A percentile compares a stretch with the other conserved stretches of the same genome.
These are phyloP conservation scores for Apteryx mantelli DNA, from an alignment of 2,113 vertebrate genomes.

Conservation along the genomic window DNA sequence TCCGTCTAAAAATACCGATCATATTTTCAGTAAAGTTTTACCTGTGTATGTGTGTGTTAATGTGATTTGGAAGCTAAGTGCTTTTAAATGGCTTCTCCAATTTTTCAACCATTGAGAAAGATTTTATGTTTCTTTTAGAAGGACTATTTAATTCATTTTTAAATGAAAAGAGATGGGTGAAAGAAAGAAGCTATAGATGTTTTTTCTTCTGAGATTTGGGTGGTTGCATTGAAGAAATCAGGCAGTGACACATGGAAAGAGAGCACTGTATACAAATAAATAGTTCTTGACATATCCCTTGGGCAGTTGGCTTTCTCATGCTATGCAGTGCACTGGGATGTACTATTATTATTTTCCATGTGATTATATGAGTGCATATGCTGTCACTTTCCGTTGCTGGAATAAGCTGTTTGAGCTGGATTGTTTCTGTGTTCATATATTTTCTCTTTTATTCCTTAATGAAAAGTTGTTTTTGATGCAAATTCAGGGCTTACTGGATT, in stretches of 20 bases:
- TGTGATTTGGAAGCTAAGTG: neutral
- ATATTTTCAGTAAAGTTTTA: neutral
- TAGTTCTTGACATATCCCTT: constrained; percentile 73
- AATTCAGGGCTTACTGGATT: constrained; percentile 65
- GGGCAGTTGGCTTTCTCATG: constrained; percentile 60
- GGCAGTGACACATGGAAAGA: constrained; percentile 36
- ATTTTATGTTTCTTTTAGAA: neutral
- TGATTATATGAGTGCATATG: constrained; percentile 65
- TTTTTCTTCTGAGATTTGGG: neutral
- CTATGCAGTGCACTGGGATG: constrained; percentile 28
- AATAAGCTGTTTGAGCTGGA: constrained; percentile 60
- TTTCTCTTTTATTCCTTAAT: constrained; percentile 48
- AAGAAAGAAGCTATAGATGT: neutral
- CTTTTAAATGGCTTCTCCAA: neutral
- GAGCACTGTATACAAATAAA: constrained; percentile 51
- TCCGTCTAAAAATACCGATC: neutral
- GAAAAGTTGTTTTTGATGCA: constrained; percentile 60
- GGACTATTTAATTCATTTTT: neutral
- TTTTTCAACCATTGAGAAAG: neutral
- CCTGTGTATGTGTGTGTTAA: neutral
- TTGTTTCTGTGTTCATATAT: constrained; percentile 48
- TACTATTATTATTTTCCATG: constrained; percentile 65
- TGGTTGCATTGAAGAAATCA: constrained; percentile 52
- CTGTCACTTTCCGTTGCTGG: constrained; percentile 71
- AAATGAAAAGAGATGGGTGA: neutral